Conservation (phyloP, 2,888 invertebrate species). For the Cataglyphis albicans region DNA sequence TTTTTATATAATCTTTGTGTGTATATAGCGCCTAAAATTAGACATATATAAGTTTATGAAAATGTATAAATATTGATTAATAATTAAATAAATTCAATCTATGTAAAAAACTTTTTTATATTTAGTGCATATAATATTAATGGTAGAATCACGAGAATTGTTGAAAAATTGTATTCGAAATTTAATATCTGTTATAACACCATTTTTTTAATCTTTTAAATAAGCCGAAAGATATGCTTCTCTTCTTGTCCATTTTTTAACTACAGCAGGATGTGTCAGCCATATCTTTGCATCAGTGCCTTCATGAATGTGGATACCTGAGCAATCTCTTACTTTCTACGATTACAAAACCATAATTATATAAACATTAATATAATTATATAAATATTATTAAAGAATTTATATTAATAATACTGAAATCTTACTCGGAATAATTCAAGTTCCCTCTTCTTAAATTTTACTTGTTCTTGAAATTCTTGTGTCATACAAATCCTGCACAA, state of each 20-base stretch:
- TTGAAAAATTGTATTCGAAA: not conserved
- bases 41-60: conserved; percentile 63
- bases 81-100: conserved; percentile 61
- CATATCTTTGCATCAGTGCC: conserved; percentile 81
- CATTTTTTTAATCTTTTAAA: conserved; percentile 74
- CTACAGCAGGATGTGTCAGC: conserved; percentile 77
- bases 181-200: not conserved
- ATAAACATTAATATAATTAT: too few relatives aligned
- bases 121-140: not conserved
- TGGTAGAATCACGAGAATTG: not conserved
- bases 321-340: conserved; percentile 83
- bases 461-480: conserved; percentile 79
- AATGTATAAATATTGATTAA: conserved; percentile 72
- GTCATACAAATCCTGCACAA: conserved; percentile 86
- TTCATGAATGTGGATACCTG: conserved; percentile 81
- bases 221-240: conserved; percentile 81
- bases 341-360: conserved; percentile 43
- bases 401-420: conserved; percentile 6
- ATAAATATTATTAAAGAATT: not conserved
- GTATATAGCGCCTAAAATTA: conserved; percentile 74
- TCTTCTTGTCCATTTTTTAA: conserved; percentile 77
- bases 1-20: conserved; percentile 81
- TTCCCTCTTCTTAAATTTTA: conserved; percentile 73
- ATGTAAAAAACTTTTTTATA: conserved; percentile 39
- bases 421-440: conserved; percentile 62